phyloP scores from a whole-genome alignment of 1,140 invertebrate species.

The Asbolus verrucosus region DNA sequence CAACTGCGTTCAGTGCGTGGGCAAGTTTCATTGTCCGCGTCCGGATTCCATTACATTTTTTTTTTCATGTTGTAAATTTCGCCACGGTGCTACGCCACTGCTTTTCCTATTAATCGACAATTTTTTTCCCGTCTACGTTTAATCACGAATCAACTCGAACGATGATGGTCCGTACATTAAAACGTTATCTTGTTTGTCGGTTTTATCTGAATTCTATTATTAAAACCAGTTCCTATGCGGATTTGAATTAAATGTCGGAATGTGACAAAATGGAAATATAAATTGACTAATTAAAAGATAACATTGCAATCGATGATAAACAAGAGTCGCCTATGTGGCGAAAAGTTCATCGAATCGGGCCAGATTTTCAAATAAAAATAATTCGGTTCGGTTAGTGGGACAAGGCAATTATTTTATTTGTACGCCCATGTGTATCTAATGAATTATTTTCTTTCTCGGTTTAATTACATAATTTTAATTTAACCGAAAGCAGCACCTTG shows the following conservation, averaged over 20 bases:
- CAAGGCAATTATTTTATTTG: conserved; percentile 19
- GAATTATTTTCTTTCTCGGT: too few relatives aligned
- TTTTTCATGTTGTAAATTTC: too few relatives aligned
- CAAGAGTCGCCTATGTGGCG: background rate
- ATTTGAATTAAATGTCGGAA: background rate
- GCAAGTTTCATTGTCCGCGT: too few relatives aligned
- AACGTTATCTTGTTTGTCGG: conserved; percentile 29
- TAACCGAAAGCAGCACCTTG: conserved; percentile 46
- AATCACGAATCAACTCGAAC: too few relatives aligned
- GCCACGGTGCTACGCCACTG: background rate
- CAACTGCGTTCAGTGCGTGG: too few relatives aligned
- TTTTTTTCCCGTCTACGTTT: background rate
- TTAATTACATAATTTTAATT: conserved; percentile 46
- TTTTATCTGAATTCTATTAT: conserved; percentile 35
- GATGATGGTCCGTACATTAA: background rate
- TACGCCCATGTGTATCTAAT: too few relatives aligned
- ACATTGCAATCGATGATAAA: background rate
- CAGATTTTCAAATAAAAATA: background rate
- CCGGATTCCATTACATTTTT: too few relatives aligned
- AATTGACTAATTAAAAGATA: conserved; percentile 5
- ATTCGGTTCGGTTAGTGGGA: background rate
- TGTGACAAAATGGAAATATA: conserved; percentile 10
- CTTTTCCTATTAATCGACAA: background rate
- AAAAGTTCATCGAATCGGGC: conserved; percentile 10
- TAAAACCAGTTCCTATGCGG: conserved; percentile 34